Evolutionary conservation across 2,888 invertebrate species (phyloP), one percentile per base, ranked within the genome.

Genomic region (Drosophila borealis): DNA sequence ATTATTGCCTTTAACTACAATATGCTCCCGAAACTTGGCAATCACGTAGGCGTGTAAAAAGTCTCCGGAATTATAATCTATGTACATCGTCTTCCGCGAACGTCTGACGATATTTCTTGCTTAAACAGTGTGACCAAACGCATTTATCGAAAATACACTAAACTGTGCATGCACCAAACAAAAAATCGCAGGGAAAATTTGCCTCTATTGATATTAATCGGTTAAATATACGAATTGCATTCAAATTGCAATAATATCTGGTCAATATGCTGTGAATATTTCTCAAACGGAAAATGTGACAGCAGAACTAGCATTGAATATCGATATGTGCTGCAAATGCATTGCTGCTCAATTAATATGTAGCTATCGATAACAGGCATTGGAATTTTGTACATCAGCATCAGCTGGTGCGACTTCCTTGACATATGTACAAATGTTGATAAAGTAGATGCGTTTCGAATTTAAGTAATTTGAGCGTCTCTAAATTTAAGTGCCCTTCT

Each of bases 41-140:
- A 74, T 74, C 75, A 74, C 70, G 70, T 74, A 74, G 75, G 73
- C 73, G 75, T 74, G 74, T 75, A 64, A 49, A 72, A 71, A 57
- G 61, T 74, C 79, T 78, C 63, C 79, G 79, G 75, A 77, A 61
- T 76, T 74, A 66, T 62, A 78, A 63, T 78, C 65, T 78, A 63
- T 70, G 75, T 63, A 78, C 73, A 75, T 67, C 78, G 72, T 72
- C 78, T 78, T 78, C 78, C 78, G 78, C 45, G 74, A 73, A 76
- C 62, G 78, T 73, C 74, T 62, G 76, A 69, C 78, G 74, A 78
- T 78, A 78, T 78, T 69, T 72, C 56, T 67, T 57, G 42, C 14
- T 10, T 48, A 13, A 54, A 46, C 44, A 41, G 78, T 73, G 73
- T 75, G 78, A 8, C 78, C 73, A 57, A 8, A 11, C 36, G 13